Conservation (phyloP, 2,888 invertebrate genomes). For the Magallana nippona region DNA sequence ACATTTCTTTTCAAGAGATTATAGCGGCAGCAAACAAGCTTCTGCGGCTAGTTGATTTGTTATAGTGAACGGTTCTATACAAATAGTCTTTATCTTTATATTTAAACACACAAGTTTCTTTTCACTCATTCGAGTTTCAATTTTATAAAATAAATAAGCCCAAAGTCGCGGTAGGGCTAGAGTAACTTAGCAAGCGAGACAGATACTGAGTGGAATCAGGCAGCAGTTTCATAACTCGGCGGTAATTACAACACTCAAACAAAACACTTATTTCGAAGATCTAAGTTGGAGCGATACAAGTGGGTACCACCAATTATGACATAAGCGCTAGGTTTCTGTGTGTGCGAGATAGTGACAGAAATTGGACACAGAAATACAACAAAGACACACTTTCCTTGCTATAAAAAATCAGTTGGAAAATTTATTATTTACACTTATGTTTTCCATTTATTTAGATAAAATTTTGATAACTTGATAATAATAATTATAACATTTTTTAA, state of each 20-base stretch:
- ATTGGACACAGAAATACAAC: neutral
- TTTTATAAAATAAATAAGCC: constrained; percentile 13
- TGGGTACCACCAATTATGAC: constrained; percentile 3
- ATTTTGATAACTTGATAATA: neutral
- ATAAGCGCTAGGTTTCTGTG: constrained; percentile 3
- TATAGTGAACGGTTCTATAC: constrained; percentile 1
- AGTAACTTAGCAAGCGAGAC: neutral
- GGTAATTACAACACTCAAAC: constrained; percentile 14
- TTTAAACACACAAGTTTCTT: constrained; percentile 24
- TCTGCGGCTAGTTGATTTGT: constrained; percentile 29
- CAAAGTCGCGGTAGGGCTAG: constrained; percentile 8
- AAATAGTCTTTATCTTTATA: constrained; percentile 30
- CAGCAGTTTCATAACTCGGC: neutral
- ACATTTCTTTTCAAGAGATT: constrained; percentile 14
- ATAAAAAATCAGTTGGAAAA: neutral
- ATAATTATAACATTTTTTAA: no score
- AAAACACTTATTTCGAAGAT: constrained; percentile 25
- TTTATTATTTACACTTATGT: neutral
- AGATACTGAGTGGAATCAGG: neutral
- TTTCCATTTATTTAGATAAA: neutral
- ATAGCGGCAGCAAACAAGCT: constrained; percentile 23
- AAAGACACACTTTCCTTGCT: neutral
- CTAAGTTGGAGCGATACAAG: neutral
- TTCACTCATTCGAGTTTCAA: neutral
- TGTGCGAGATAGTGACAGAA: constrained; percentile 1